A percentile compares a stretch with the other conserved stretches of the same genome.
Conservation (phyloP, 2,888 invertebrate genomes). For the Tachina fera region DNA sequence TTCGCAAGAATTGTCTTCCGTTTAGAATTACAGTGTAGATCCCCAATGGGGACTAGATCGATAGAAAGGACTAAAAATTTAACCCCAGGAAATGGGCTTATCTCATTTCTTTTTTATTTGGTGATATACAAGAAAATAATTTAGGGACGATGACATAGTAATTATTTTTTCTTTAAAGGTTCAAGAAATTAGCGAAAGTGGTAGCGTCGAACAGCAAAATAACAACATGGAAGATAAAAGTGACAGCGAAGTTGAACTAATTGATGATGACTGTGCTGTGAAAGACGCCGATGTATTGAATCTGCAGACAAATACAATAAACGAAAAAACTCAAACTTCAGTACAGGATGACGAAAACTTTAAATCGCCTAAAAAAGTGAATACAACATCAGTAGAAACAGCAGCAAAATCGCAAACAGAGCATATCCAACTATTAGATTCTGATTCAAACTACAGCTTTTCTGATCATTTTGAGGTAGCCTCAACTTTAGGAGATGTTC, state of each 20-base stretch:
- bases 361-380: slow-evolving; percentile 66
- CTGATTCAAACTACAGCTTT: slow-evolving; percentile 82
- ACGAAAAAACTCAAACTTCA: not conserved
- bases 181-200: slow-evolving; percentile 74
- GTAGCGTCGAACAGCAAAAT: slow-evolving; percentile 38
- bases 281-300: slow-evolving; percentile 16
- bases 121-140: not conserved
- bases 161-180: slow-evolving; percentile 65
- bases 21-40: too few relatives aligned
- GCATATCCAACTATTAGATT: slow-evolving; percentile 74
- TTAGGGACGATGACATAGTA: not conserved
- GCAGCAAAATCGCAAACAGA: slow-evolving; percentile 7
- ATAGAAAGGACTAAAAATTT: too few relatives aligned
- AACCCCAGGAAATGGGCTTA: too few relatives aligned
- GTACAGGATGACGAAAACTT: slow-evolving; percentile 43
- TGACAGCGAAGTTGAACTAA: slow-evolving; percentile 40
- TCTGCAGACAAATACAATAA: slow-evolving; percentile 45
- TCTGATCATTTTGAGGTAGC: slow-evolving; percentile 81
- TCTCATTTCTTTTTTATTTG: too few relatives aligned
- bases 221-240: slow-evolving; percentile 35
- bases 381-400: slow-evolving; percentile 21
- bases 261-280: slow-evolving; percentile 2
- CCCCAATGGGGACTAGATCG: too few relatives aligned
- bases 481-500: slow-evolving; percentile 65
- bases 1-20: too few relatives aligned